Conservation (phyloP, 2,888 invertebrate genomes). For the Cheilosia variabilis region DNA sequence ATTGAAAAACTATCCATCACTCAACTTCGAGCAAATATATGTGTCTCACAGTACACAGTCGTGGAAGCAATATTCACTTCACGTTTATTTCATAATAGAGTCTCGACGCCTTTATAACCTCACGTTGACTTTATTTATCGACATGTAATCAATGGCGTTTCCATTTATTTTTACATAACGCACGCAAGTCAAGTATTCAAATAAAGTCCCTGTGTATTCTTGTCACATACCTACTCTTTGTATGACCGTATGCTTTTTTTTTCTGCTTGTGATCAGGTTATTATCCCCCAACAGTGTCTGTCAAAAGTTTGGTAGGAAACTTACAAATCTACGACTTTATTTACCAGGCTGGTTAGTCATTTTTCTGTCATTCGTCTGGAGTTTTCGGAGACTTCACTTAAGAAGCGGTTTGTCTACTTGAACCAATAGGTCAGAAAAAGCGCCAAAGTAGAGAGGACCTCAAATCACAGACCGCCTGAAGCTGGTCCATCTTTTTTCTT, state of each 20-base stretch:
- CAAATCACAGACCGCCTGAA: no score
- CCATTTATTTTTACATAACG: conserved; percentile 39
- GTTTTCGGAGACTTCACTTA: no score
- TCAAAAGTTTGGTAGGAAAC: neutral
- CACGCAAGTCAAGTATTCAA: conserved; percentile 33
- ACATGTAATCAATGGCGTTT: conserved; percentile 60
- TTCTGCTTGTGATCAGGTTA: conserved; percentile 3
- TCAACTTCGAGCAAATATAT: neutral
- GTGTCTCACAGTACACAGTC: conserved; percentile 21
- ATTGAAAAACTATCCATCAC: neutral
- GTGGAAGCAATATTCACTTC: conserved; percentile 33
- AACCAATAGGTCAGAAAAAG: no score
- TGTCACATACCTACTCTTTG: conserved; percentile 10
- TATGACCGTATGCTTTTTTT: conserved; percentile 13
- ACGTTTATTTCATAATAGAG: conserved; percentile 62
- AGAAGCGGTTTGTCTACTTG: no score
- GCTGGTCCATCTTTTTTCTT: no score
- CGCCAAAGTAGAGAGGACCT: no score
- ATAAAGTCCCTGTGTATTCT: conserved; percentile 15
- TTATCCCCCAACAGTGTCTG: conserved; percentile 5
- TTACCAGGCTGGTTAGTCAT: no score
- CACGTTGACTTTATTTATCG: conserved; percentile 57
- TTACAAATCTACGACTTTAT: neutral
- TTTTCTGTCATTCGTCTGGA: no score
- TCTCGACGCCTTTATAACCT: conserved; percentile 55